A percentile compares a stretch with the other conserved stretches of the same genome.
These are phyloP conservation scores for Charadrius vociferus DNA, from an alignment of 2,113 vertebrate genomes.

Conservation along the genomic window DNA sequence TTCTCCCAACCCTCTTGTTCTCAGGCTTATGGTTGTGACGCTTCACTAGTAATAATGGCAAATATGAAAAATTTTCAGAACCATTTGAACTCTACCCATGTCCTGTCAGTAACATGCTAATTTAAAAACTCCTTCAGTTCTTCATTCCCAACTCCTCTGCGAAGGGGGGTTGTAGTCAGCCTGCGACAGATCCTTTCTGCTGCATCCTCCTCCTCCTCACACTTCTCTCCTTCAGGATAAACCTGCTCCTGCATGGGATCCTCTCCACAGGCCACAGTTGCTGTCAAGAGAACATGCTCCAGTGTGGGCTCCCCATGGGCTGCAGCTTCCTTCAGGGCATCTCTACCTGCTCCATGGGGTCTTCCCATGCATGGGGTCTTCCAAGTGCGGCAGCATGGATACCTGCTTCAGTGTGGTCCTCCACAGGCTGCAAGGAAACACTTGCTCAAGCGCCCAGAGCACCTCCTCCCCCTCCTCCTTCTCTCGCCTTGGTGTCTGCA, in stretches of 20 bases:
- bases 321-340: too few species aligned
- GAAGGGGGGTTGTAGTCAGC: accelerated
- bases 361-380: too few species aligned
- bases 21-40: not conserved
- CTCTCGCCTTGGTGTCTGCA: too few species aligned
- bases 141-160: not conserved
- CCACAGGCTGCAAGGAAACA: too few species aligned
- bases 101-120: not conserved
- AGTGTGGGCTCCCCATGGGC: too few species aligned
- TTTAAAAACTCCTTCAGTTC: not conserved
- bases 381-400: too few species aligned
- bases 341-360: too few species aligned
- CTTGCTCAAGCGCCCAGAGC: too few species aligned
- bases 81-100: not conserved
- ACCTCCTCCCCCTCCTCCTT: too few species aligned
- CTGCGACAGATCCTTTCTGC: not conserved
- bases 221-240: not conserved
- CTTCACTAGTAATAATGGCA: not conserved
- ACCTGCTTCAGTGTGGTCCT: too few species aligned
- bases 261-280: not conserved
- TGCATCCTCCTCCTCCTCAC: not conserved
- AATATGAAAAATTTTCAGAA: not conserved
- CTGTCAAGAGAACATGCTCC: too few species aligned
- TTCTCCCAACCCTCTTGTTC: not conserved
- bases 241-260: not conserved